Base-by-base conservation (phyloP, 2,113 vertebrate species). In the Brachypodius melanocephalos region DNA sequence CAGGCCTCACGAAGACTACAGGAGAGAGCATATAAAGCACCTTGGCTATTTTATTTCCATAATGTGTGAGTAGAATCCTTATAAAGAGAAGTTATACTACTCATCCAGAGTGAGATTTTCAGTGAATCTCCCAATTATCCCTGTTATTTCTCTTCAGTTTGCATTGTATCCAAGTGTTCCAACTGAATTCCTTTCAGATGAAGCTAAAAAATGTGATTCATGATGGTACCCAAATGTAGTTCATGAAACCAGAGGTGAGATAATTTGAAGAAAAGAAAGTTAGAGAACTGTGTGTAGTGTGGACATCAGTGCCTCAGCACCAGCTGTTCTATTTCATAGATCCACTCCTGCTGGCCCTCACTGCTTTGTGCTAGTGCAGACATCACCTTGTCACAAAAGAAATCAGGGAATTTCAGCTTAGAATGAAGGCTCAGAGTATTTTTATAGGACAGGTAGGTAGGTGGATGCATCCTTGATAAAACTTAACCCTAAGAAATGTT, bases 401-500 rank as follows among this genome's bases (percentile, higher is more conserved):
- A 75, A 48, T 19, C 5, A 68, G 20, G 14, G 3, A 43, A 65
- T 69, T 34, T 32, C 25, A 59, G 10, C 7, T 25, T 38, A 7
- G 9, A 72, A 59, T 55, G 9, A 59, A 59, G 32, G 34, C 9
- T 76, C 15, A 48, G 20, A 19, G 10, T 63, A 14, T 32, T 71
- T 92, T 86, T 43, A 22, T 20, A 21, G 5, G 7, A 55, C 6
- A 21, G 22, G 3, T 45, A 14, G 10, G 14, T 46, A 40, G 12
- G 10, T 42, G 65, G 11, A 45, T 51, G 6, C 7, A 38, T 3
- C 4, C 2, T 73, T 3, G 0, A 15, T 49, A 16, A 8, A 54
- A 49, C 34, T 22, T 26, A 48, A 8, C 2, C 5, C 8, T 83
- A 48, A 11, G 15, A 83, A 79, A 52, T 61, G 2, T 38, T 68